phyloP scores from a whole-genome alignment of 2,888 invertebrate species.

The Uropetala carovei region DNA sequence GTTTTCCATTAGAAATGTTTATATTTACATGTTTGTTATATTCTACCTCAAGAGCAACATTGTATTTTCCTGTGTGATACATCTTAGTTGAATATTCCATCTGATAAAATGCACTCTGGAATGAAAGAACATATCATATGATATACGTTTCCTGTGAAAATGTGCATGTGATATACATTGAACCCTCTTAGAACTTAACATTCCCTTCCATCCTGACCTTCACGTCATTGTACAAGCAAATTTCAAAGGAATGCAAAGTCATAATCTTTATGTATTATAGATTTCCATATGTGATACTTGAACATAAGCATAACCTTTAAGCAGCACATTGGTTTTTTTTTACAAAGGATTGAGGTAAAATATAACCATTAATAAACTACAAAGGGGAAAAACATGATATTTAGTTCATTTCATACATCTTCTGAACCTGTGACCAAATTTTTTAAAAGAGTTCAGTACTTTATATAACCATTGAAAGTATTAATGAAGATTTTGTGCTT shows the following conservation, averaged over 20 bases:
- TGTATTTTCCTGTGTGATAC: conserved; percentile 23
- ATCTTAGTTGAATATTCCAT: conserved; percentile 43
- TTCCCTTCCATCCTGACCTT: conserved; percentile 39
- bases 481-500: too few species aligned
- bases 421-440: neutral
- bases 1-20: conserved; percentile 14
- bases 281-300: conserved; percentile 56
- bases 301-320: conserved; percentile 30
- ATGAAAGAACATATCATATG: conserved; percentile 16
- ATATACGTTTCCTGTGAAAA: conserved; percentile 20
- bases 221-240: neutral
- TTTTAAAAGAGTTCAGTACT: neutral
- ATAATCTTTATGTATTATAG: conserved; percentile 13
- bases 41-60: conserved; percentile 20
- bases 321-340: conserved; percentile 18
- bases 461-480: too few species aligned
- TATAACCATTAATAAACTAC: conserved; percentile 39
- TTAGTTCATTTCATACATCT: conserved; percentile 19
- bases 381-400: neutral
- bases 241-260: neutral
- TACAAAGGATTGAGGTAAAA: conserved; percentile 59
- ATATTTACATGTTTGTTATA: conserved; percentile 44
- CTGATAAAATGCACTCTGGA: neutral
- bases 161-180: conserved; percentile 27
- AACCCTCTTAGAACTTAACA: conserved; percentile 26